Base-by-base conservation (phyloP, 64 coral and sea anemone species). In the Montipora capricornis region DNA sequence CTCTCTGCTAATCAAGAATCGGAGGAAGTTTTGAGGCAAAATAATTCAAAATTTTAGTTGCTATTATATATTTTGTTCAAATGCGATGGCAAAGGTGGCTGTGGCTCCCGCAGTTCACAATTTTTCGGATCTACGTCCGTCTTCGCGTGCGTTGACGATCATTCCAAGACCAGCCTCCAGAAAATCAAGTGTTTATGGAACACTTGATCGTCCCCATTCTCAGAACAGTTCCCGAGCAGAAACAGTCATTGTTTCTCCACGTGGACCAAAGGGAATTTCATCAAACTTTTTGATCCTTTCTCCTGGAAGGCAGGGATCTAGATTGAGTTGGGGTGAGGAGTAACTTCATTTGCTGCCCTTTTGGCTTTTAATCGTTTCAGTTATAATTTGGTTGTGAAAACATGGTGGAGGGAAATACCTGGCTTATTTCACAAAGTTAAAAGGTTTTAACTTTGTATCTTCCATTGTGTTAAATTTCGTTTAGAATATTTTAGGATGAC, bases 21-120 rank as follows among this genome's bases (percentile, higher is more conserved):
- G 71, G 15, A 1, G 13, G 20, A 45, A 19, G 4, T 77, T 14
- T 60, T 49, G 12, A 8, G 8, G 15, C 49, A 55, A 75, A 47
- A 26, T 26, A 60, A 15, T 61, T 68, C 44, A 73, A 57, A 16
- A 47, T 26, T 20, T 1, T 0, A 64, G 51, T 78, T 81, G 3
- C n/a, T 51, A 16, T 46, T 47, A 70, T 64, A 46, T 47, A 88
- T 73, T 85, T 69, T 4, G 13, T 57, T 11, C 20, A 14, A 81
- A 83, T 52, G 88, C 47, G 24, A 97, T 97, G 96, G 96, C 96
- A n/a, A 97, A 97, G 88, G 96, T 97, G 14, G 79, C 91, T 73
- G 89, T 95, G 75, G 91, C 93, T 6, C 93, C 96, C 0, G 89
- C 89, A 44, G 96, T 95, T 78, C 89, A 92, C 78, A 74, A 91